Evolutionary conservation across 2,888 invertebrate species (phyloP), one percentile per base, ranked within the genome.

Genomic region (Alloplasta piceator): DNA sequence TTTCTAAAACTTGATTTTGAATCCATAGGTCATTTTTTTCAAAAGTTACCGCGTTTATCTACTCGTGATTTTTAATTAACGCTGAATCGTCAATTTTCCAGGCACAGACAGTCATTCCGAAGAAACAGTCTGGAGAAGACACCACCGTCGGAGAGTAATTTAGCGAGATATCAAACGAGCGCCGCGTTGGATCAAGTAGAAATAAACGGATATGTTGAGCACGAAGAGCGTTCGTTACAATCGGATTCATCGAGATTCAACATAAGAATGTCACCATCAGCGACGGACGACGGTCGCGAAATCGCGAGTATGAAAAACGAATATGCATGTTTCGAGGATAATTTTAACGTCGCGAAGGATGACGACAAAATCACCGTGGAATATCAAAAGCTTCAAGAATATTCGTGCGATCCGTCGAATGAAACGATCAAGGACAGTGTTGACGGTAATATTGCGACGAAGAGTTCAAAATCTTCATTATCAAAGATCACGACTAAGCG

Each of bases 131-230:
- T 90, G 1, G 88, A 90, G 26, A 88, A 89, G 76, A 84, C 88
- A 48, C 85, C 86, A 36, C 88, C 87, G 63, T 80, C 85, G 7
- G 89, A 89, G 74, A 88, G 87, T 78, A 91, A 90, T 83, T 75
- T 92, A 58, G 81, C 89, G 6, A 87, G 90, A 78, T 91, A 91
- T 80, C 89, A 91, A 84, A 92, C 91, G 4, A 90, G 89, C 76
- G 84, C 84, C 61, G 89, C 89, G 5, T 84, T 92, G 58, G 88
- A 92, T 83, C 90, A 90, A 81, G 89, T 91, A 10, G 91, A 91
- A 50, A 84, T 83, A 36, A 86, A 83, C 56, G 82, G 78, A 81
- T 64, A 80, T 75, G 41, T 55, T 55, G 41, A 83, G 43, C 66
- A 81, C 72, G 61, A 52, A 5, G 80, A 70, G 16, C 63, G 41